phyloP scores from a whole-genome alignment of 2,797 vertebrate species.

The Aeoliscus strigatus region DNA sequence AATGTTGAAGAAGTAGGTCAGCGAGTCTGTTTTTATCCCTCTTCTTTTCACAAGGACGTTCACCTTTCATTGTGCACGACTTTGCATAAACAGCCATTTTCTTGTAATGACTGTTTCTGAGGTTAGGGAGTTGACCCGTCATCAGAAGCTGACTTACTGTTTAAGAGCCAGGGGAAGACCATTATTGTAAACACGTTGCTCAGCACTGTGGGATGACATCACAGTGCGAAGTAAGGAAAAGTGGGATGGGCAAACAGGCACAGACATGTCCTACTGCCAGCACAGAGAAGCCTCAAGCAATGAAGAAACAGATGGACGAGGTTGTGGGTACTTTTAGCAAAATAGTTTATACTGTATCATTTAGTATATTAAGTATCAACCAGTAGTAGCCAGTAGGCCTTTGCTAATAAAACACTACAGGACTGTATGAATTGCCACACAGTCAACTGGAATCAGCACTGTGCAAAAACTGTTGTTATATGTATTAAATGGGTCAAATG shows the following conservation, averaged over 20 bases:
- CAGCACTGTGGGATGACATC: conserved; percentile 54
- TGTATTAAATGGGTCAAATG: too few species aligned
- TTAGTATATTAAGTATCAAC: conserved; percentile 20
- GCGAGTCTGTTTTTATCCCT: neutral
- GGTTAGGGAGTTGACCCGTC: conserved; percentile 44
- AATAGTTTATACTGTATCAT: conserved; percentile 6
- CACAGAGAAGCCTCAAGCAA: conserved; percentile 22
- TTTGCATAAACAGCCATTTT: conserved; percentile 31
- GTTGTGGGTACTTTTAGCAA: too few species aligned
- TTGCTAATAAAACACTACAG: too few species aligned
- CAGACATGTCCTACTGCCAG: conserved; percentile 42
- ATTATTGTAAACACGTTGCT: conserved; percentile 39
- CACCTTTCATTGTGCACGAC: neutral
- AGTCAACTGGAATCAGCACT: too few species aligned
- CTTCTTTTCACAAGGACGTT: neutral
- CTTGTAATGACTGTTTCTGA: conserved; percentile 46
- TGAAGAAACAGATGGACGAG: conserved; percentile 9
- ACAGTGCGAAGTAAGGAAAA: conserved; percentile 43
- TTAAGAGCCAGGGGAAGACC: conserved; percentile 41
- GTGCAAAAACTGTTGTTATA: too few species aligned
- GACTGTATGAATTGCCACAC: conserved; percentile 5
- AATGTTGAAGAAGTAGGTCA: too few species aligned
- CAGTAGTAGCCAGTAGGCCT: too few species aligned
- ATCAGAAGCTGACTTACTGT: conserved; percentile 40
- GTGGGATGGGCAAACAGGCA: conserved; percentile 43